These are phyloP conservation scores for Rhombomys opimus DNA, from an alignment of 2,113 vertebrate genomes.

Conservation along the genomic window DNA sequence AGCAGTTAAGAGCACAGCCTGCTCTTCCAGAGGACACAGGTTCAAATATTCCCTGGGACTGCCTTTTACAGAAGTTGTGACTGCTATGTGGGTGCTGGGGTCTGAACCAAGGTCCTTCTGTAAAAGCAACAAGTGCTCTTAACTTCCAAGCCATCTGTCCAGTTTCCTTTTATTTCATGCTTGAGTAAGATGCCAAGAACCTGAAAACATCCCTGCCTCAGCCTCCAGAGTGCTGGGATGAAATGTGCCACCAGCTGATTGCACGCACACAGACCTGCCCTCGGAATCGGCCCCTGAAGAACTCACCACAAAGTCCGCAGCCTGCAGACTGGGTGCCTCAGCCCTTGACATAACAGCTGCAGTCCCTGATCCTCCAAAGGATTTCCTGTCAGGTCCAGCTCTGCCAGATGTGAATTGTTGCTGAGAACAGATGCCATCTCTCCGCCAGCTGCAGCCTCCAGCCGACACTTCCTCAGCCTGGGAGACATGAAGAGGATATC, in stretches of 20 bases:
- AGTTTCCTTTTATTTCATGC: not conserved
- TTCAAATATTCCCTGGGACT: not conserved
- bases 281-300: not conserved
- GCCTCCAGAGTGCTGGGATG: not conserved
- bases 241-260: not conserved
- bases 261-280: rapidly evolving
- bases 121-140: not conserved
- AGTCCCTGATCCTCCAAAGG: constrained; percentile 49
- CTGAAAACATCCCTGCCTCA: not conserved
- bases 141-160: not conserved
- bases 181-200: not conserved
- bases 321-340: constrained; percentile 12
- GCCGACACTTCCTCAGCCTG: constrained; percentile 70
- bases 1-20: not conserved
- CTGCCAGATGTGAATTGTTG: not conserved
- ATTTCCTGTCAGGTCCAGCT: constrained; percentile 70
- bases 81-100: not conserved
- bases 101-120: not conserved
- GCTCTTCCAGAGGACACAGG: not conserved
- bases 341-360: constrained; percentile 29
- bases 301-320: constrained; percentile 69
- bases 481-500: rapidly evolving
- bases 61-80: not conserved
- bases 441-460: not conserved
- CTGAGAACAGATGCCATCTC: constrained; percentile 55